Conservation (phyloP, 2,797 vertebrate species). For the Meda fulgida region DNA sequence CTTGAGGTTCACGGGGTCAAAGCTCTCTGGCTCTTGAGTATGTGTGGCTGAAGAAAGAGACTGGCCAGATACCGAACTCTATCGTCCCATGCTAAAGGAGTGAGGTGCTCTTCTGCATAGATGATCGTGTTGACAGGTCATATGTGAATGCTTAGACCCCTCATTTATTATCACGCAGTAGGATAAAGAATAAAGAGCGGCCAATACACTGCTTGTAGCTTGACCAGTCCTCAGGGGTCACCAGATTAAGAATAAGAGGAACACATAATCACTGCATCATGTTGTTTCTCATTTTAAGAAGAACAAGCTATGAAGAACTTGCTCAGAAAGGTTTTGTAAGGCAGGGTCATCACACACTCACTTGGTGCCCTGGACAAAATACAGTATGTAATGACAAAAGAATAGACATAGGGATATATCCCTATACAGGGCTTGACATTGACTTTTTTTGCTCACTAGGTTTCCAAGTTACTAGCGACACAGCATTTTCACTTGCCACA, state of each 20-base stretch:
- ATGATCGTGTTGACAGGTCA: conserved; percentile 60
- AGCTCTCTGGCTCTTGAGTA: conserved; percentile 53
- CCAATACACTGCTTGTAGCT: conserved; percentile 8
- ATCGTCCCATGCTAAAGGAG: conserved; percentile 47
- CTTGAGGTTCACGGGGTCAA: conserved; percentile 48
- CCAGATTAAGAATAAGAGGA: conserved; percentile 7
- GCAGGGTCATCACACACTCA: background rate
- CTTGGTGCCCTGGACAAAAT: background rate
- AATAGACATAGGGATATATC: background rate
- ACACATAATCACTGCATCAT: conserved; percentile 16
- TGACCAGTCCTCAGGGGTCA: conserved; percentile 38
- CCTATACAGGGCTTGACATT: too few relatives aligned
- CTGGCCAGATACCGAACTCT: conserved; percentile 44
- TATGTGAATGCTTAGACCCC: conserved; percentile 57
- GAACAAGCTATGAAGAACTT: background rate
- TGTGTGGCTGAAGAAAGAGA: conserved; percentile 53
- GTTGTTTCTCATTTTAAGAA: conserved; percentile 24
- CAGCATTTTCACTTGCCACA: too few relatives aligned
- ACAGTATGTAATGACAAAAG: background rate
- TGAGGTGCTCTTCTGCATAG: conserved; percentile 48
- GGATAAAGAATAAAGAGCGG: conserved; percentile 43
- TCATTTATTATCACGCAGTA: conserved; percentile 41
- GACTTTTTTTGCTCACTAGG: too few relatives aligned
- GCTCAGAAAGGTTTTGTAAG: background rate
- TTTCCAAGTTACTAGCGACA: too few relatives aligned